Conservation (phyloP, 2,888 invertebrate genomes). For the Agapetus fuscipes region DNA sequence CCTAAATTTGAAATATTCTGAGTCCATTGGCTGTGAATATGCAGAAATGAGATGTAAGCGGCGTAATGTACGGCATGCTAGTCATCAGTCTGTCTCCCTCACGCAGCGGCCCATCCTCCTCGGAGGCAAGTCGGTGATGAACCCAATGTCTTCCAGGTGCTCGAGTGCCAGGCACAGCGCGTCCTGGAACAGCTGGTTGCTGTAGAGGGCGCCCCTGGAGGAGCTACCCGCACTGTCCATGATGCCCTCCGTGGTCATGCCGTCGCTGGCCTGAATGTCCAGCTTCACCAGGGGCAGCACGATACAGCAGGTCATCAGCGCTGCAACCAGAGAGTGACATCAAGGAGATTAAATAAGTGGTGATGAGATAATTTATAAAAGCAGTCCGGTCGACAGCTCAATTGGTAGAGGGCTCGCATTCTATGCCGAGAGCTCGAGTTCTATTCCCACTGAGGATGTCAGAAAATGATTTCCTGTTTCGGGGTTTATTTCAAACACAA, state of each 20-base stretch:
- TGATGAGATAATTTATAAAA: no score
- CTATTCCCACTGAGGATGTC: no score
- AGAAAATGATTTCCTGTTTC: no score
- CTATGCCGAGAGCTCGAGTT: no score
- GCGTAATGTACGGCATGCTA: no score
- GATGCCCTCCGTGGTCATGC: constrained; percentile 10
- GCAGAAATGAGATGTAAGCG: no score
- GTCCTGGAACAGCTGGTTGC: constrained; percentile 9
- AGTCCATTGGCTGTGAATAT: no score
- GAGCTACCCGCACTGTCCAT: constrained; percentile 7
- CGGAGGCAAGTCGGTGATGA: background rate
- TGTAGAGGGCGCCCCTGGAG: constrained; percentile 5
- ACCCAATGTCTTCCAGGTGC: constrained; percentile 14
- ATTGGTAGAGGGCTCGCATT: no score
- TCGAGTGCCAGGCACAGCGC: constrained; percentile 9
- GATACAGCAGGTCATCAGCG: constrained; percentile 16
- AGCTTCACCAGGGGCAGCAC: constrained; percentile 17
- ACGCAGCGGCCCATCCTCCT: background rate
- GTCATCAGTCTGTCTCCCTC: no score
- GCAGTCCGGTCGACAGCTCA: no score
- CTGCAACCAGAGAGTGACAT: constrained; percentile 2
- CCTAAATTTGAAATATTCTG: no score
- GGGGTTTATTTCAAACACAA: no score
- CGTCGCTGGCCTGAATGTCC: constrained; percentile 8
- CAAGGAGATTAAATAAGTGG: background rate